Evolutionary conservation across 2,113 vertebrate genomes (phyloP), one percentile per base, ranked within the genome.

Genomic region (Phycodurus eques): DNA sequence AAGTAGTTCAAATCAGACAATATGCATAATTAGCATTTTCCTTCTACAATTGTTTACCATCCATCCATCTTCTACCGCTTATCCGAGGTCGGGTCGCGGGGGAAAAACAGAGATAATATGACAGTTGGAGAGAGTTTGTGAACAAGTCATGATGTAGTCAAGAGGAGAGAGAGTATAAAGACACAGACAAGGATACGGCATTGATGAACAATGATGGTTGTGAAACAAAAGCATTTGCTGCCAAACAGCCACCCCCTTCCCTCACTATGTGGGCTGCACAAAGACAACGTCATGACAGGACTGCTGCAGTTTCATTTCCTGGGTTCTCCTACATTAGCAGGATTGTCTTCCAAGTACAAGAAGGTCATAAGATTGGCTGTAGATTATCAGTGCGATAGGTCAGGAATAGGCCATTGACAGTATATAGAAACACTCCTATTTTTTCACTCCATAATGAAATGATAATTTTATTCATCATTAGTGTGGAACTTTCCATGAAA

Each of bases 241-340:
- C 70, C 76, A 68, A 20, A 47, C 72, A 46, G 67, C 56, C 4
- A 67, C 51, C 46, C 44, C 1, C 56, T 42, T 77, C 27, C 57
- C 44, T 70, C 1, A 33, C 59, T 47, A 20, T 71, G 42, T 57
- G 27, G 71, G 11, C 70, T 66, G 49, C 39, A 33, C 9, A 8
- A 51, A 39, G 15, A 44, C 54, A 60, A 33, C 33, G 35, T 51
- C 53, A 64, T 44, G 15, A 20, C 14, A n/a, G 35, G 49, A 15
- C 73, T 20, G 44, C 62, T 74, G 67, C 17, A 59, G 54, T 71
- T 76, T 22, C 57, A 49, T 70, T 54, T 73, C 72, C 71, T 13
- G 72, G 47, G 59, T 47, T 74, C 73, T 73, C 57, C 71, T 90
- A 78, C 83, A 87, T 89, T 86, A 85, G 76, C 67, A 68, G 76